Percentiles rank a stretch among this genome's conserved stretches.
These are phyloP conservation scores for Chymomyza fuscimana DNA, from an alignment of 2,888 invertebrate genomes.

Conservation along the genomic window DNA sequence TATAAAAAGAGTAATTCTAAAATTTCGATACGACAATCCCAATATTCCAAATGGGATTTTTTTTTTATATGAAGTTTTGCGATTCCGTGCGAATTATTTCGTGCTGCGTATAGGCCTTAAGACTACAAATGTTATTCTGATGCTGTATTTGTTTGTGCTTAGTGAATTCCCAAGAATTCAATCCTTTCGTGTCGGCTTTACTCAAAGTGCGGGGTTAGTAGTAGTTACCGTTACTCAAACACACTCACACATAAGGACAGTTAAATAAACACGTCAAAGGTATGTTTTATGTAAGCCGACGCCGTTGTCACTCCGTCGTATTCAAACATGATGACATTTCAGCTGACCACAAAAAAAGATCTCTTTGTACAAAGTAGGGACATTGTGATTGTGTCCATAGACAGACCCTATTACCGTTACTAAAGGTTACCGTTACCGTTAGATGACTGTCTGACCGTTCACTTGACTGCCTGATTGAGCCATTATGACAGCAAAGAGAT, in stretches of 20 bases:
- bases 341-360: conserved; percentile 43
- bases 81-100: no score
- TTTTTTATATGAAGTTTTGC: no score
- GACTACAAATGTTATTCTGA: no score
- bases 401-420: conserved; percentile 27
- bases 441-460: conserved; percentile 14
- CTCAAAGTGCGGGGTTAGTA: conserved; percentile 32
- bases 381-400: not conserved
- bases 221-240: conserved; percentile 22
- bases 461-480: conserved; percentile 57
- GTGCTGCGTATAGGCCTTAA: no score
- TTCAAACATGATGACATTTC: conserved; percentile 42
- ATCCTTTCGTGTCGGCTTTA: conserved; percentile 32
- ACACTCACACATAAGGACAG: conserved; percentile 30
- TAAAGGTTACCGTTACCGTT: conserved; percentile 29
- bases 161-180: not conserved
- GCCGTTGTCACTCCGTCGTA: conserved; percentile 12
- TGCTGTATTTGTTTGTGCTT: no score
- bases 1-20: no score
- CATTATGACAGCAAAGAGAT: conserved; percentile 58
- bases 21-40: no score
- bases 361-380: not conserved
- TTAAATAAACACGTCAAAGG: conserved; percentile 49
- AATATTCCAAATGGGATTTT: no score
- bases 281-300: conserved; percentile 59